These are phyloP conservation scores for Halcyon smyrnensis DNA, from an alignment of 2,797 vertebrate species.

Conservation along the genomic window DNA sequence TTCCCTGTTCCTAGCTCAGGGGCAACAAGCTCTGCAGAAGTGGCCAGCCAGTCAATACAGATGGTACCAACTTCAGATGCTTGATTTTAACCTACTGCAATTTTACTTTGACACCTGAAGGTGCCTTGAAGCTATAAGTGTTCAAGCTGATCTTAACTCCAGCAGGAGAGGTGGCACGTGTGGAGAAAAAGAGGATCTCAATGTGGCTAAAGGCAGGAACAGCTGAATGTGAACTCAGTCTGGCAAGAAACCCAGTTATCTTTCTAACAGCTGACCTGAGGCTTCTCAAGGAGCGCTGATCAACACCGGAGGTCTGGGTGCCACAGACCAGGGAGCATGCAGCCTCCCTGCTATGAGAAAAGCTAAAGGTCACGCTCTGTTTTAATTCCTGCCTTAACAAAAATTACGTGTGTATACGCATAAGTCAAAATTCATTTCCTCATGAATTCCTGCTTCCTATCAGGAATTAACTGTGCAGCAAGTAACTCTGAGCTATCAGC, in stretches of 20 bases:
- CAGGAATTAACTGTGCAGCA: neutral
- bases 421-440: neutral
- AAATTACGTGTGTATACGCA: neutral
- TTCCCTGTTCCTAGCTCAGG: neutral
- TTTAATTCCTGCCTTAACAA: neutral
- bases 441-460: neutral
- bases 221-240: neutral
- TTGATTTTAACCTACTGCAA: neutral
- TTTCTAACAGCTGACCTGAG: neutral
- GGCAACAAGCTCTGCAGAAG: neutral
- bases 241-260: neutral
- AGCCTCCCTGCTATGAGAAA: neutral
- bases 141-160: neutral
- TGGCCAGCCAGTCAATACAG: neutral
- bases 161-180: neutral
- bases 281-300: neutral
- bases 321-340: neutral
- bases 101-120: neutral
- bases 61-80: neutral
- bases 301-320: neutral
- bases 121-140: neutral
- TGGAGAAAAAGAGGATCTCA: neutral
- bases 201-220: neutral
- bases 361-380: neutral
- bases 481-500: neutral